Base-by-base conservation (phyloP, 1,140 invertebrate genomes). In the Meteorus sp. region DNA sequence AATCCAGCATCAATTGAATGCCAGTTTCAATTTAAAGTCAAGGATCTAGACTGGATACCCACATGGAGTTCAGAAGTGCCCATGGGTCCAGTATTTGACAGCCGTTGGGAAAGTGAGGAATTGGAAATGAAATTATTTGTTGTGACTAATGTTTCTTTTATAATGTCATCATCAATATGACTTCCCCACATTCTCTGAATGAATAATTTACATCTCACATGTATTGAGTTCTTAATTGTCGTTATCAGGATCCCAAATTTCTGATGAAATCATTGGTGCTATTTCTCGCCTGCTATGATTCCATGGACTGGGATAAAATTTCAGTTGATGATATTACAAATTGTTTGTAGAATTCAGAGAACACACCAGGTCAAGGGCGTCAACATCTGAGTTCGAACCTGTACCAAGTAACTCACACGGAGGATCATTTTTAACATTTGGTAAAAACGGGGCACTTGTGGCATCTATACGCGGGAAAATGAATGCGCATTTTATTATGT, bases 401-500 rank as follows among this genome's bases (percentile, higher is more conserved):
- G 3, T 11, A 48, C 3, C 6, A 20, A 3, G 13, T 23, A 22
- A 4, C 48, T 23, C 1, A 25, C 4, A 44, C 11, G 37, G 6
- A 8, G 3, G 27, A 44, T 56, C 23, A 44, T 19, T 1, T 43
- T 44, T 27, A 19, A 15, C 23, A 19, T 29, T 56, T 9, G 23
- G 9, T 17, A 13, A 55, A 9, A 33, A 9, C 1, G 44, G 54
- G 19, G n/a, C 50, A 0, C 2, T 69, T 0, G 44, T 48, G 0
- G n/a, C 67, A 23, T 68, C 66, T 1, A 33, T 67, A 39, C 62
- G 62, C 7, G 63, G 27, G 7, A 6, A 23, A 0, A 23, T 0
- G 0, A 44, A 65, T 7, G 61, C 33, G 0, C 56, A 65, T 8
- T 33, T 67, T 9, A 7, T 62, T 4, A 2, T 70, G 8, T 70